Conservation (phyloP, 2,797 vertebrate genomes). For the Triplophysa bombifrons region DNA sequence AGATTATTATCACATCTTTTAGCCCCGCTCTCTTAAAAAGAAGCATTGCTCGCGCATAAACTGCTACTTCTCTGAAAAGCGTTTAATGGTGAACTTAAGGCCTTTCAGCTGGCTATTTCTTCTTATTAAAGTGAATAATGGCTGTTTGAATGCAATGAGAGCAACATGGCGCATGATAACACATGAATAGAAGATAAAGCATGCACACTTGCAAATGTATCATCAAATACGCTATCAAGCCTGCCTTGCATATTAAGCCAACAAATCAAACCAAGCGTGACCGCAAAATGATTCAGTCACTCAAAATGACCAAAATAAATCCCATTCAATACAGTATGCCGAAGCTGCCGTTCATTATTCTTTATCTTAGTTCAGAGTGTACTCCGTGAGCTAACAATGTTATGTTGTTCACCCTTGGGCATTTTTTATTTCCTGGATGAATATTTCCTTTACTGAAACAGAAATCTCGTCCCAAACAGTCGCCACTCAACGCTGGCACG, state of each 20-base stretch:
- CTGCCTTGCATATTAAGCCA: not conserved
- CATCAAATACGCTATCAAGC: slow-evolving; percentile 5
- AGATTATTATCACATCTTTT: slow-evolving; percentile 11
- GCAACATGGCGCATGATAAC: not conserved
- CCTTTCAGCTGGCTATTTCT: not conserved
- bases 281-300: not conserved
- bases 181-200: not conserved
- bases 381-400: slow-evolving; percentile 5
- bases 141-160: not conserved
- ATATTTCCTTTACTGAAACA: slow-evolving; percentile 18
- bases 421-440: slow-evolving; percentile 17
- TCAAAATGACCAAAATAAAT: not conserved
- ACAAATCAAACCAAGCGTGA: not conserved
- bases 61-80: not conserved
- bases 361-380: not conserved
- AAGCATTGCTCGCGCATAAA: not conserved
- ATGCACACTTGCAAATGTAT: not conserved
- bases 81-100: not conserved
- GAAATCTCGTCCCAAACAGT: slow-evolving; percentile 31
- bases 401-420: not conserved
- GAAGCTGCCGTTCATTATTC: not conserved
- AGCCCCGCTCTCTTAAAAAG: slow-evolving; percentile 18
- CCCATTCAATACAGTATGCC: not conserved
- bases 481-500: slow-evolving; percentile 26
- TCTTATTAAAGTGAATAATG: not conserved